Conservation (phyloP, 1,140 invertebrate genomes). For the Drosophila pectinifera region DNA sequence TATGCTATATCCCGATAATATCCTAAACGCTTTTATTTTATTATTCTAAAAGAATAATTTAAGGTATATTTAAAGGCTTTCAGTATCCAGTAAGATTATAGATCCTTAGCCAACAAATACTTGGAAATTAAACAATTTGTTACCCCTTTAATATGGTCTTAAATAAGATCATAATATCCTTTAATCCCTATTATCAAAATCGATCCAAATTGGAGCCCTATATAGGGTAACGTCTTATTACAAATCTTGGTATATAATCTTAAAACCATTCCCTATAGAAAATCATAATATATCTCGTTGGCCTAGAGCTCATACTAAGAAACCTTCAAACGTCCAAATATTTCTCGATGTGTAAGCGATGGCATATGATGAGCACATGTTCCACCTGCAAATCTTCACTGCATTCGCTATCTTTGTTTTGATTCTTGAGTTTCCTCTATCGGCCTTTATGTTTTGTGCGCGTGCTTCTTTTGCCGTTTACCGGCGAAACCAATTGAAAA, state of each 20-base stretch:
- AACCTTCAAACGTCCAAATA: background rate
- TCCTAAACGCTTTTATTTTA: too few species aligned
- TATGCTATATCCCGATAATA: too few species aligned
- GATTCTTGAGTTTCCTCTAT: slow-evolving; percentile 71
- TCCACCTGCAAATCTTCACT: slow-evolving; percentile 25
- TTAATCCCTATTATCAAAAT: background rate
- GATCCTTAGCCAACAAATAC: too few species aligned
- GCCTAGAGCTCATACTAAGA: too few species aligned
- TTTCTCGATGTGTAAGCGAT: slow-evolving; percentile 11
- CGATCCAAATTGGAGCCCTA: background rate
- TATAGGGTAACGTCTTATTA: background rate
- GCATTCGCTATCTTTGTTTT: slow-evolving; percentile 71
- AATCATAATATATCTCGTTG: background rate
- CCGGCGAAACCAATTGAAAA: slow-evolving; percentile 77
- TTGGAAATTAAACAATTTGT: too few species aligned
- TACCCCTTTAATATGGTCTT: too few species aligned
- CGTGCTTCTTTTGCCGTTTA: slow-evolving; percentile 63
- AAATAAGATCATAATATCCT: background rate
- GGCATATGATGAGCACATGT: slow-evolving; percentile 20
- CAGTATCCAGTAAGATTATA: too few species aligned
- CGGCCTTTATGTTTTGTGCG: slow-evolving; percentile 71
- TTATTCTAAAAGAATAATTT: too few species aligned
- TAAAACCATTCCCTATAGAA: background rate
- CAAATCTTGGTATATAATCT: background rate
- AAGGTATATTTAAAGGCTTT: too few species aligned